A percentile compares a stretch with the other conserved stretches of the same genome.
phyloP scores from a whole-genome alignment of 2,888 invertebrate species.

The Philaethria dido region DNA sequence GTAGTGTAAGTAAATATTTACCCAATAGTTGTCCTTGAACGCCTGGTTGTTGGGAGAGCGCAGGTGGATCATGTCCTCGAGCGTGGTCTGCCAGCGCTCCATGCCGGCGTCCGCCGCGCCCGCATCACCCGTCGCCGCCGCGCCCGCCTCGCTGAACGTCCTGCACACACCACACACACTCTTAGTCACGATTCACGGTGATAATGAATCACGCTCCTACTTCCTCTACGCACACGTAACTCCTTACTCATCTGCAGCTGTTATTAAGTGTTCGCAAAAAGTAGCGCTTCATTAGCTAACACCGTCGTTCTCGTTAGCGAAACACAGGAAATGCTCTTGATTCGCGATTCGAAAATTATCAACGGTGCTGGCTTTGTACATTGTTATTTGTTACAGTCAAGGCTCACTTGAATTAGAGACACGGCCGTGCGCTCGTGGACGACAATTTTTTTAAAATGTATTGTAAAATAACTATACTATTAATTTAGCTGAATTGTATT shows the following conservation, averaged over 20 bases:
- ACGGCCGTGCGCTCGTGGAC: no score
- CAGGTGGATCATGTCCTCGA: conserved; percentile 77
- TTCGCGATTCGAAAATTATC: conserved; percentile 5
- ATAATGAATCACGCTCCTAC: conserved; percentile 8
- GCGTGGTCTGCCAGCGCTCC: conserved; percentile 80
- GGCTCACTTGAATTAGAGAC: no score
- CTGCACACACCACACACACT: conserved; percentile 50
- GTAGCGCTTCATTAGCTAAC: conserved; percentile 25
- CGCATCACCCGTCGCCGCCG: conserved; percentile 48
- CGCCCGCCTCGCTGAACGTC: conserved; percentile 62
- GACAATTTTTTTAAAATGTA: no score
- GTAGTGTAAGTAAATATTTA: conserved; percentile 54
- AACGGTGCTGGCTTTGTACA: background rate
- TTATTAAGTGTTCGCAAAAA: conserved; percentile 27
- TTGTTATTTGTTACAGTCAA: conserved; percentile 16
- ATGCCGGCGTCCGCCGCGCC: conserved; percentile 64
- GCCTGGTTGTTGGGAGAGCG: conserved; percentile 78
- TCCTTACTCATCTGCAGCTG: conserved; percentile 31
- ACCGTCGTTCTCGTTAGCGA: background rate
- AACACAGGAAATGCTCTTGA: conserved; percentile 28
- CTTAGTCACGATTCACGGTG: conserved; percentile 1
- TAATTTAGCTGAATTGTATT: no score
- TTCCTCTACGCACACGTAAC: conserved; percentile 25
- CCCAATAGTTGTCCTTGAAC: conserved; percentile 85
- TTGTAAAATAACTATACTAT: no score